phyloP scores from a whole-genome alignment of 2,888 invertebrate species.

The Noctua fimbriata region DNA sequence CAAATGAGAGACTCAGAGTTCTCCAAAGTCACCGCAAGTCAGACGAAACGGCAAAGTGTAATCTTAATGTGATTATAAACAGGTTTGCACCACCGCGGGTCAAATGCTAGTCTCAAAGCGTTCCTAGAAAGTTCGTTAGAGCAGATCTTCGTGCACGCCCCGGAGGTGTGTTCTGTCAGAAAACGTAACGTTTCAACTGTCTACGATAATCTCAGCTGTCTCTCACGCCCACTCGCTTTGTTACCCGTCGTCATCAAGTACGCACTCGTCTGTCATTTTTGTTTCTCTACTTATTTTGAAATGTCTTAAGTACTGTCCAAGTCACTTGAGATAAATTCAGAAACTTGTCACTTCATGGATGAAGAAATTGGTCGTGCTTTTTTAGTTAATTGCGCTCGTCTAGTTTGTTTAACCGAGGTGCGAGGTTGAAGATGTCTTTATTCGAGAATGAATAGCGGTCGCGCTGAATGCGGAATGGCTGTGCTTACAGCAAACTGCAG shows the following conservation, averaged over 20 bases:
- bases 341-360: constrained; percentile 35
- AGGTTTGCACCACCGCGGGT: constrained; percentile 44
- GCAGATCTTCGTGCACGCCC: constrained; percentile 12
- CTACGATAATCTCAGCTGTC: constrained; percentile 49
- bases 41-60: constrained; percentile 70
- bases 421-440: constrained; percentile 30
- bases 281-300: constrained; percentile 45
- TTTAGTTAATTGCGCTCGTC: constrained; percentile 38
- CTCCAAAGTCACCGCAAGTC: constrained; percentile 71
- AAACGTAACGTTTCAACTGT: constrained; percentile 52
- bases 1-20: constrained; percentile 68
- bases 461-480: constrained; percentile 40
- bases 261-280: constrained; percentile 43
- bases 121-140: constrained; percentile 37
- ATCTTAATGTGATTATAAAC: constrained; percentile 70
- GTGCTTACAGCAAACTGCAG: constrained; percentile 25
- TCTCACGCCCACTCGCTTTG: constrained; percentile 53
- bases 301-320: constrained; percentile 30
- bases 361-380: constrained; percentile 37
- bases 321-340: constrained; percentile 43
- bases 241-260: constrained; percentile 39
- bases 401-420: constrained; percentile 39
- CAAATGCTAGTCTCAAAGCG: constrained; percentile 22
- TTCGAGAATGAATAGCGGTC: constrained; percentile 52
- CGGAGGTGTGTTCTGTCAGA: constrained; percentile 32